A percentile compares a stretch with the other conserved stretches of the same genome.
phyloP scores from a whole-genome alignment of 2,888 invertebrate genomes.

The Cecidostiba fungosa region DNA sequence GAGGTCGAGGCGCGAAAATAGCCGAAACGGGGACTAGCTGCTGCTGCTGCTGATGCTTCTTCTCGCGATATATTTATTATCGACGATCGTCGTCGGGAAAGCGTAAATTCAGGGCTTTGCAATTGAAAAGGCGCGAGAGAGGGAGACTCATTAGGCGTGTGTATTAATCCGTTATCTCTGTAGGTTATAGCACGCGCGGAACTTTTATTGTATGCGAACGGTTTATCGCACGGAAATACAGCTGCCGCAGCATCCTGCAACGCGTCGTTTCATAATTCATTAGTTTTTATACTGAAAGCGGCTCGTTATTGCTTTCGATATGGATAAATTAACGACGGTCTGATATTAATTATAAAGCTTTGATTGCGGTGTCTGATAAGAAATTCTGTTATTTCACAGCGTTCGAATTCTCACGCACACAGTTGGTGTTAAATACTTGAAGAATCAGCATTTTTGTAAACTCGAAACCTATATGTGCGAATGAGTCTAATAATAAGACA shows the following conservation, averaged over 20 bases:
- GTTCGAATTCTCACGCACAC: background rate
- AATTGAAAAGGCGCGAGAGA: background rate
- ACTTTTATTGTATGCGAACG: conserved; percentile 23
- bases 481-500: background rate
- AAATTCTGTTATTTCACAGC: background rate
- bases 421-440: background rate
- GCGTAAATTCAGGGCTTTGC: background rate
- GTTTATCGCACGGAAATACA: conserved; percentile 28
- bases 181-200: conserved; percentile 23
- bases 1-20: conserved; percentile 49
- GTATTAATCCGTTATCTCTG: conserved; percentile 37
- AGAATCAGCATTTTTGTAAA: background rate
- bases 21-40: conserved; percentile 43
- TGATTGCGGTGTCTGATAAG: background rate
- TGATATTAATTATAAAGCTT: background rate
- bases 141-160: conserved; percentile 27
- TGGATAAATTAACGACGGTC: background rate
- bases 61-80: conserved; percentile 7
- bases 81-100: background rate
- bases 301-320: background rate
- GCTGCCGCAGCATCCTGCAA: background rate
- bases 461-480: conserved; percentile 17
- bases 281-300: background rate
- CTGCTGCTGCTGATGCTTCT: background rate
- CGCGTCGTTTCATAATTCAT: conserved; percentile 6